These are phyloP conservation scores for Rhinolophus sinicus DNA, from an alignment of 2,113 vertebrate species.

Conservation along the genomic window DNA sequence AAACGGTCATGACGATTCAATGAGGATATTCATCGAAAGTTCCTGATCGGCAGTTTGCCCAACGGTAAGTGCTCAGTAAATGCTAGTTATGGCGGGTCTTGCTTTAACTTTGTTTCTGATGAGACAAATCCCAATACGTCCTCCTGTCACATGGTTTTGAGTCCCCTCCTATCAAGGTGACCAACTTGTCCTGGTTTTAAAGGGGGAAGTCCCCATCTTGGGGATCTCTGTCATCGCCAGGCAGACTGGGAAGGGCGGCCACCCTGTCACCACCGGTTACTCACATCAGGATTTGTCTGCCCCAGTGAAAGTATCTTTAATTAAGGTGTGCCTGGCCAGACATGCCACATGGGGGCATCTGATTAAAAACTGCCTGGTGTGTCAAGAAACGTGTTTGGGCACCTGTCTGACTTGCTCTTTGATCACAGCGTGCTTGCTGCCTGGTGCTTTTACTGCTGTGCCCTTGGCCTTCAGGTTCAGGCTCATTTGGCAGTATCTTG, in stretches of 20 bases:
- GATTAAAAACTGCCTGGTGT: neutral
- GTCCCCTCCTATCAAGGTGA: neutral
- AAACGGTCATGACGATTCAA: neutral
- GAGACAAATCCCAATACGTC: neutral
- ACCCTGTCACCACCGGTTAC: neutral
- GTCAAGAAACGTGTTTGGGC: neutral
- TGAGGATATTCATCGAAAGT: neutral
- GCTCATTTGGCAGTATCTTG: neutral
- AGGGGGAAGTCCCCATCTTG: neutral
- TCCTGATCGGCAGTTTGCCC: neutral
- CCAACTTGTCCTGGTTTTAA: neutral
- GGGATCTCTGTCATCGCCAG: neutral
- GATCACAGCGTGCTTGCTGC: neutral
- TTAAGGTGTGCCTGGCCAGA: neutral
- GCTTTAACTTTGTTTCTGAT: neutral
- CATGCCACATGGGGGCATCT: neutral
- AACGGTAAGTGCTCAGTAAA: neutral
- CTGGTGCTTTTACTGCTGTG: neutral
- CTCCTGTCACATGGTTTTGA: neutral
- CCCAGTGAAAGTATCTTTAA: neutral
- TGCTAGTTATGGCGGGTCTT: no score
- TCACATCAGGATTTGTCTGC: neutral
- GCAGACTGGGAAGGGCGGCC: fast-evolving
- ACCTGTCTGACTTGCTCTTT: neutral
- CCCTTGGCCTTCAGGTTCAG: neutral